Conservation (phyloP, 2,888 invertebrate genomes). For the Xylota sylvarum region DNA sequence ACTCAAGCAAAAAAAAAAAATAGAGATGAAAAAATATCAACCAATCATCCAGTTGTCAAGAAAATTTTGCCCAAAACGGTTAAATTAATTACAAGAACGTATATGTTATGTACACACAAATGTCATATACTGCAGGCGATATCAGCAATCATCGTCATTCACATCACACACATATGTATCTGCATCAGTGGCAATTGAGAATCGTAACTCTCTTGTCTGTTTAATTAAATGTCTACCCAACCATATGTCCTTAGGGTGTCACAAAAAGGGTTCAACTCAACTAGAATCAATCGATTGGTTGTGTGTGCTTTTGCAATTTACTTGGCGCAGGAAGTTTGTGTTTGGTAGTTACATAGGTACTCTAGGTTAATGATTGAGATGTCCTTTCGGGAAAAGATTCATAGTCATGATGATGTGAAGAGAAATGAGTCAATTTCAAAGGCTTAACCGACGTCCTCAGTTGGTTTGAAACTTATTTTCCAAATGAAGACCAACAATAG, state of each 20-base stretch:
- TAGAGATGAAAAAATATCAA: too few species aligned
- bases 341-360: not conserved
- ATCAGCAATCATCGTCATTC: conserved; percentile 48
- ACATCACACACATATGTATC: conserved; percentile 10
- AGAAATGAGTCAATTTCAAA: too few species aligned
- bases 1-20: conserved; percentile 7
- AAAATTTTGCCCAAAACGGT: not conserved
- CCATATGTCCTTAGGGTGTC: conserved; percentile 41
- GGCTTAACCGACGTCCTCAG: too few species aligned
- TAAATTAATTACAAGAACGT: conserved; percentile 12
- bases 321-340: not conserved
- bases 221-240: conserved; percentile 59
- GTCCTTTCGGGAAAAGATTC: not conserved
- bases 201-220: conserved; percentile 38
- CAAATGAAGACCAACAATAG: not conserved
- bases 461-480: too few species aligned
- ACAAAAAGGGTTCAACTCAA: conserved; percentile 44
- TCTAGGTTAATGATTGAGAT: not conserved
- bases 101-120: not conserved
- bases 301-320: conserved; percentile 13
- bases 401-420: too few species aligned
- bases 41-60: conserved; percentile 1
- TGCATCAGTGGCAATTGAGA: conserved; percentile 22
- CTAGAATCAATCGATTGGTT: not conserved
- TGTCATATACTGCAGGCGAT: conserved; percentile 47